Conservation (phyloP, 1,140 invertebrate genomes). For the Paramacrobiotus metropolitanus region DNA sequence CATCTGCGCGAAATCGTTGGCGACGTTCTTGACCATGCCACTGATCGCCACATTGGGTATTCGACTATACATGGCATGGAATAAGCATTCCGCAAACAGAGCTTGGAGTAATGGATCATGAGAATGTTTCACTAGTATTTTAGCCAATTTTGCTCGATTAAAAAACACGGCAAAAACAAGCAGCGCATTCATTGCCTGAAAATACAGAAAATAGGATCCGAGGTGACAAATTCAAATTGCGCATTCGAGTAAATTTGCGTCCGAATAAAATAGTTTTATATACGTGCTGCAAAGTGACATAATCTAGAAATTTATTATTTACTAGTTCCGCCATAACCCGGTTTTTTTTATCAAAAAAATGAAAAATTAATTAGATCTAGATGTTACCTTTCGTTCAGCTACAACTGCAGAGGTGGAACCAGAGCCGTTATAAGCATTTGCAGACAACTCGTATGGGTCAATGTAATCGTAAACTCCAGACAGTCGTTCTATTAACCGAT, state of each 20-base stretch:
- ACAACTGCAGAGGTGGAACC: not conserved
- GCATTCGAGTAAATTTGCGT: too few relatives aligned
- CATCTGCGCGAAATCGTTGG: not conserved
- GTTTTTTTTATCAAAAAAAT: too few relatives aligned
- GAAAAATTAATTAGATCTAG: too few relatives aligned
- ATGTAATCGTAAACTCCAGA: not conserved
- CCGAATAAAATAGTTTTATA: too few relatives aligned
- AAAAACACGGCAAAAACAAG: not conserved
- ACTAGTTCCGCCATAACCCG: too few relatives aligned
- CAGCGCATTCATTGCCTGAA: constrained; percentile 1
- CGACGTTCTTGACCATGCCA: not conserved
- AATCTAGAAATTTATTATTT: too few relatives aligned
- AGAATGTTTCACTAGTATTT: not conserved
- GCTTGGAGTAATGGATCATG: not conserved
- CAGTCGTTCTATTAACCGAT: not conserved
- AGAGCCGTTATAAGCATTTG: not conserved
- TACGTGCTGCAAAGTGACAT: too few relatives aligned
- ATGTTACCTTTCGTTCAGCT: not conserved
- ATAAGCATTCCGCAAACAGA: not conserved
- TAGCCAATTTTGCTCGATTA: not conserved
- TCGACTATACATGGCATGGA: not conserved
- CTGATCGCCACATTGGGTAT: not conserved
- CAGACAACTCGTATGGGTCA: not conserved
- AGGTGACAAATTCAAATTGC: too few relatives aligned
- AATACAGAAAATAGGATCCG: not conserved